Conservation (phyloP, 2,113 vertebrate genomes). For the Pogonocichla stellata region DNA sequence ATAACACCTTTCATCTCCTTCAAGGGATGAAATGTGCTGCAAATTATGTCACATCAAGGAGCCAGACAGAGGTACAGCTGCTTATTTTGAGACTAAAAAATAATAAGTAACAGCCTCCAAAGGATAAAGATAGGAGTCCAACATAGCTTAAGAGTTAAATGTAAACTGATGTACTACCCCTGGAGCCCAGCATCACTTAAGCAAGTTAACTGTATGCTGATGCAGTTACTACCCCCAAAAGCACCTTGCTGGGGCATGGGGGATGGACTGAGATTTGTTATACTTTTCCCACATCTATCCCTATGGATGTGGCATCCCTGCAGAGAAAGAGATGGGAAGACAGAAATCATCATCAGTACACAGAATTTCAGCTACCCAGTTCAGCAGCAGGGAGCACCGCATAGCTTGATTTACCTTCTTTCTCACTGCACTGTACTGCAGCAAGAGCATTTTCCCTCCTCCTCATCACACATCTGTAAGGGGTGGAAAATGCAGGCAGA, state of each 20-base stretch:
- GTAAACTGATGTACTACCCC: not conserved
- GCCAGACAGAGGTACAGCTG: not conserved
- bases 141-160: not conserved
- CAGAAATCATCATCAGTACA: not conserved
- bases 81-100: not conserved
- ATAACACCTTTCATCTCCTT: conserved; percentile 37
- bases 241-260: not conserved
- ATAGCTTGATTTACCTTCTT: conserved; percentile 40
- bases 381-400: conserved; percentile 22
- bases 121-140: not conserved
- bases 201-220: not conserved
- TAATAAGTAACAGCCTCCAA: not conserved
- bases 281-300: not conserved
- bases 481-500: not conserved
- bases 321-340: not conserved
- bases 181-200: not conserved
- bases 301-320: not conserved
- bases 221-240: not conserved
- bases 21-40: not conserved
- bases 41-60: conserved; percentile 32
- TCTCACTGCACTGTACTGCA: not conserved
- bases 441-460: conserved; percentile 1
- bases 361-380: conserved; percentile 3
- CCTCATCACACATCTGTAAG: not conserved
- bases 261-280: not conserved